Evolutionary conservation across 1,140 invertebrate genomes (phyloP).

Genomic region (Teleogryllus occipitalis): DNA sequence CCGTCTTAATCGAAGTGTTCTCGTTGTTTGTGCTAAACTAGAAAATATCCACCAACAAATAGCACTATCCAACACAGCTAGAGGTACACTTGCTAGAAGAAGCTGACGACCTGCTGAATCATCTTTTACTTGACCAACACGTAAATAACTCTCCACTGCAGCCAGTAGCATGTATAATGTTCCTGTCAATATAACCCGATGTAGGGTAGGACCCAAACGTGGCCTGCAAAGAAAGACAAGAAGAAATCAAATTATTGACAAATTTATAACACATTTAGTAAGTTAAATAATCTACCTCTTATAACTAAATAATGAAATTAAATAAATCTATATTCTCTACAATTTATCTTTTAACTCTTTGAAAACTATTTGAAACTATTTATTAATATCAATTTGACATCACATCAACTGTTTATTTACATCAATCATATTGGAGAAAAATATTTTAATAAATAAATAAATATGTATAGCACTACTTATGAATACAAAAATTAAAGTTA

Average conservation of each 20-base stretch:
- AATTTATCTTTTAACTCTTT: too few species aligned
- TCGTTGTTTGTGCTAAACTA: conserved; percentile 78
- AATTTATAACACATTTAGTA: background rate
- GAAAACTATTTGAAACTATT: too few species aligned
- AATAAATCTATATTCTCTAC: background rate
- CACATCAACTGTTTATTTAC: too few species aligned
- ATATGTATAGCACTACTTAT: too few species aligned
- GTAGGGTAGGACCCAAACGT: conserved; percentile 72
- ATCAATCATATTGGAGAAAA: too few species aligned
- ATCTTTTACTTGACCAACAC: conserved; percentile 58
- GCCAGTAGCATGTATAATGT: conserved; percentile 72
- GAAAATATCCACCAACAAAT: conserved; percentile 81
- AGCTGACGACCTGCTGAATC: conserved; percentile 52
- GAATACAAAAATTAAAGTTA: too few species aligned
- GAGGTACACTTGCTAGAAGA: conserved; percentile 62
- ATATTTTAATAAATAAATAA: too few species aligned
- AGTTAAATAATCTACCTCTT: background rate
- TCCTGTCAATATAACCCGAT: conserved; percentile 76
- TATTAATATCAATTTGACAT: too few species aligned
- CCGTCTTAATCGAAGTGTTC: conserved; percentile 73
- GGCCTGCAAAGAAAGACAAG: conserved; percentile 49
- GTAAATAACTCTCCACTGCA: conserved; percentile 71
- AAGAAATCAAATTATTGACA: conserved; percentile 23
- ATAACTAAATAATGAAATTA: conserved; percentile 15
- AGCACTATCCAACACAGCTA: conserved; percentile 61